Base-by-base conservation (phyloP, 2,888 invertebrate species). In the Folsomia candida region DNA sequence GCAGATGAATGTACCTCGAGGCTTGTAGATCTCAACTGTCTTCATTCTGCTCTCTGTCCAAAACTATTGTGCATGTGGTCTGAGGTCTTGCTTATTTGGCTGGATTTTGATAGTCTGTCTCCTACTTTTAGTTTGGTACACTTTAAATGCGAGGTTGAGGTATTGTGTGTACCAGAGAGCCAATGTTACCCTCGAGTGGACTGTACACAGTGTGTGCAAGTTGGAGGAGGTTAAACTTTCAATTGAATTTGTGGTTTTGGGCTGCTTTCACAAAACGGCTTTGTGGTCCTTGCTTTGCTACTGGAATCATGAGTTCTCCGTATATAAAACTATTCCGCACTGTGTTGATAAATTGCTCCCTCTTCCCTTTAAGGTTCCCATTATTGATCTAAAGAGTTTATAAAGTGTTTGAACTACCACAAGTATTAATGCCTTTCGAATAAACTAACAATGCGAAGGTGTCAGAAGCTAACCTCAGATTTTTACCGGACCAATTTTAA, bases 221-320 rank as follows among this genome's bases (percentile, higher is more conserved):
- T n/a, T n/a, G n/a, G n/a, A n/a, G n/a, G n/a, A n/a, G n/a, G n/a
- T 28, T 62, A 29, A 64, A 64, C 63, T 64, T 64, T 37, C 63
- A 64, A 64, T 64, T 64, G 63, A 64, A 64, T 64, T 47, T 51
- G 22, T 11, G 51, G 47, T n/a, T 47, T 47, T 64, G 54, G 6
- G 54, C n/a, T 54, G 54, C 54, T 37, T 37, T 37, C 37, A 37
- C 37, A 9, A 37, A 37, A 14, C 4, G 37, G 37, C 14, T 37
- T 14, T 37, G 6, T 37, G 37, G 37, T 37, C 37, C 14, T 37
- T 37, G 4, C 37, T 37, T n/a, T n/a, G n/a, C n/a, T n/a, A n/a
- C n/a, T n/a, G n/a, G n/a, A n/a, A n/a, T n/a, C n/a, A n/a, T n/a
- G n/a, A n/a, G n/a, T n/a, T n/a, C n/a, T n/a, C n/a, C n/a, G n/a